Evolutionary conservation across 2,888 invertebrate species (phyloP), one percentile per base, ranked within the genome.

Genomic region (Girardia tigrina): DNA sequence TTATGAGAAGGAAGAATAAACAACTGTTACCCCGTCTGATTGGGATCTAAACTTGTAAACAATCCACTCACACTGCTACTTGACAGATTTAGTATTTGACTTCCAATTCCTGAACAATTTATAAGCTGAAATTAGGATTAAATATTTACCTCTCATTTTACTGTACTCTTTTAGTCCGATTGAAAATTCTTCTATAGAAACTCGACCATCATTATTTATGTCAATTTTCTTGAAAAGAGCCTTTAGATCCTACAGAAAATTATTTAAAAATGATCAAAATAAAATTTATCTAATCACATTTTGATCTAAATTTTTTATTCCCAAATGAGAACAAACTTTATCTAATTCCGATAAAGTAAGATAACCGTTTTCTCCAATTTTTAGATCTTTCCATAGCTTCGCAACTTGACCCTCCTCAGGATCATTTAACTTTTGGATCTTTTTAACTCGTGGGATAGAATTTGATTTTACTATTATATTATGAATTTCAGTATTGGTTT

Each of bases 291-390:
- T 20, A 12, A n/a, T 56, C 23, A 56, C 56, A 20, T 56, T 56
- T 56, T 56, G 56, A 56, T 56, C 56, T 2, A n/a, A 23, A 56
- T 56, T 56, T 20, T 88, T 87, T 82, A 89, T 87, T 76, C 89
- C 89, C 77, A 89, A 88, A 78, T 88, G 88, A 80, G 88, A 86
- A 81, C 89, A 89, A 73, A 89, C 88, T 78, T 86, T 84, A 78
- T 87, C 87, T 79, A 89, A 85, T 81, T 90, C 89, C 72, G 85
- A 85, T 79, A 88, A 86, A 81, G 88, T 88, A 75, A 89, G 86
- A 81, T 85, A 88, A 26, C 88, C 88, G 81, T 87, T 87, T 78
- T 85, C 85, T 2, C 88, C 87, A 8, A 88, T 87, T 4, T 88
- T 88, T 74, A 88, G 84, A 78, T 87, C 86, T 78, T 86, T 86